A percentile compares a stretch with the other conserved stretches of the same genome.
phyloP scores from a whole-genome alignment of 2,888 invertebrate genomes.

The Galerucella pusilla region DNA sequence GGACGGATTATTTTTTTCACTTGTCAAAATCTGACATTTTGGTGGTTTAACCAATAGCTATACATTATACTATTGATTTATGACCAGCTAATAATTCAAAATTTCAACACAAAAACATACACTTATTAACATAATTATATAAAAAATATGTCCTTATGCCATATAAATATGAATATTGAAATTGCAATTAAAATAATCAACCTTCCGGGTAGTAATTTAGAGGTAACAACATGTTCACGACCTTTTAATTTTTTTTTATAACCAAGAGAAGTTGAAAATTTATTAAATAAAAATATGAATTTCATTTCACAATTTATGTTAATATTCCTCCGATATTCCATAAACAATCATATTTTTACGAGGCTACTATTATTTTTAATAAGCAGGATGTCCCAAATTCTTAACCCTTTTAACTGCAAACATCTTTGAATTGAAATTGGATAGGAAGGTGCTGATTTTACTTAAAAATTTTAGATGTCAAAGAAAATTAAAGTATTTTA shows the following conservation, averaged over 20 bases:
- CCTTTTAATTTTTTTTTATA: too few species aligned
- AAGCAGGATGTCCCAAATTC: too few species aligned
- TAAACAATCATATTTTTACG: background rate
- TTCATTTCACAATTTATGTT: background rate
- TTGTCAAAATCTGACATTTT: too few species aligned
- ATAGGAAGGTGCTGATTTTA: too few species aligned
- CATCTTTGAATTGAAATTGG: too few species aligned
- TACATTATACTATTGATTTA: background rate
- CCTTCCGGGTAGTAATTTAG: conserved; percentile 20
- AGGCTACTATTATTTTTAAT: too few species aligned
- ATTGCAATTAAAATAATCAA: conserved; percentile 10
- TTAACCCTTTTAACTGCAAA: too few species aligned
- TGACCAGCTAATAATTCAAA: background rate
- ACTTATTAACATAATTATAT: conserved; percentile 15
- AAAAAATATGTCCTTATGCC: conserved; percentile 21
- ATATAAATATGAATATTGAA: conserved; percentile 20
- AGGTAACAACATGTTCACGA: background rate
- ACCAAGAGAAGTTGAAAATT: background rate
- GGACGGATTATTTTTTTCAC: too few species aligned
- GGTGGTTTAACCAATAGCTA: too few species aligned
- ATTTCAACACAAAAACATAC: background rate
- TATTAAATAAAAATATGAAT: background rate
- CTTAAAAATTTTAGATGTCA: too few species aligned
- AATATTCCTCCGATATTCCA: background rate
- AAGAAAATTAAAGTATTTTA: too few species aligned